Evolutionary conservation across 2,888 invertebrate genomes (phyloP).

Genomic region (Mesorhabditis spiculigera): DNA sequence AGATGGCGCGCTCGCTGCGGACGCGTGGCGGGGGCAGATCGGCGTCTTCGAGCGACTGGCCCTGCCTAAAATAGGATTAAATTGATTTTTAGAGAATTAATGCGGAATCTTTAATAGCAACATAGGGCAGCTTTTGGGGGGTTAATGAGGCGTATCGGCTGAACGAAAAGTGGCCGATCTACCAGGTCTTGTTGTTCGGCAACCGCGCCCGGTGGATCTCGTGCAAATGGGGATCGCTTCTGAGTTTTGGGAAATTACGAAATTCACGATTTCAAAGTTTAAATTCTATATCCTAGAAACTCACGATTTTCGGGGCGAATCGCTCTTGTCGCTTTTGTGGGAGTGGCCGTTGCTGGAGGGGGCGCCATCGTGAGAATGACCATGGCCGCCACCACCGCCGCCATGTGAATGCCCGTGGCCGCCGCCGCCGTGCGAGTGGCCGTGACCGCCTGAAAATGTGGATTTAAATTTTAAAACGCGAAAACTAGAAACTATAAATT

Average conservation of each 20-base stretch:
- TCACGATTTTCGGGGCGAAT: background rate
- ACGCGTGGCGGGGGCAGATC: background rate
- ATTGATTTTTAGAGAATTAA: background rate
- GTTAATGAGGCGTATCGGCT: too few species aligned
- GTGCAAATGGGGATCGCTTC: background rate
- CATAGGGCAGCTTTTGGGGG: too few species aligned
- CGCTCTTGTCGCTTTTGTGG: background rate
- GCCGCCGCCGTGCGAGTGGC: slow-evolving; percentile 29
- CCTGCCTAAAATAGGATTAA: background rate
- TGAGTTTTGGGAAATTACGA: background rate
- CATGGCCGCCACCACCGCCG: slow-evolving; percentile 13
- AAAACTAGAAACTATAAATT: too few species aligned
- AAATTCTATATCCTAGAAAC: background rate
- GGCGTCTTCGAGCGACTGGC: background rate
- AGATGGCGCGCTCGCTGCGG: background rate
- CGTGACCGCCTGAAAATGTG: slow-evolving; percentile 18
- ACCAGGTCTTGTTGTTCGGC: background rate
- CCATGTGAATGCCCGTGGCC: slow-evolving; percentile 30
- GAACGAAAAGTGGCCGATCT: background rate
- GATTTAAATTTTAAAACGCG: slow-evolving; percentile 6
- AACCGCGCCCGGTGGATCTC: background rate
- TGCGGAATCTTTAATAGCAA: too few species aligned
- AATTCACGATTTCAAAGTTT: too few species aligned
- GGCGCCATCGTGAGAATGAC: slow-evolving; percentile 17
- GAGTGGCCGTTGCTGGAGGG: slow-evolving; percentile 14